A percentile compares a stretch with the other conserved stretches of the same genome.
These are phyloP conservation scores for Homarus gammarus DNA, from an alignment of 2,888 invertebrate genomes.

Conservation along the genomic window DNA sequence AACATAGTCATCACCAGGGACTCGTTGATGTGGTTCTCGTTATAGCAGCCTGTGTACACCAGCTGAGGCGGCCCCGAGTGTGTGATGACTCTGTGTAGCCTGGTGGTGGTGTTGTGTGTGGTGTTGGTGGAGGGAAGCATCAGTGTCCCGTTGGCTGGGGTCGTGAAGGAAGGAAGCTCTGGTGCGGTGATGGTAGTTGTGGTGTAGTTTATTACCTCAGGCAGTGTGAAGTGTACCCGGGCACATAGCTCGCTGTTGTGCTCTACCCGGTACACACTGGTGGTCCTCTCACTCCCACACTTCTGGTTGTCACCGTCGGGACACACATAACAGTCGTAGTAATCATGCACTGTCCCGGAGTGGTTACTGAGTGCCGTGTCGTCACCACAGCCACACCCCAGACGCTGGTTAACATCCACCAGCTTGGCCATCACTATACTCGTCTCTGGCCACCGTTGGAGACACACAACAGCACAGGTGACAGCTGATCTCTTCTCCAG, in stretches of 20 bases:
- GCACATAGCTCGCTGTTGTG: background rate
- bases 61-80: background rate
- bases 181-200: background rate
- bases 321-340: slow-evolving; percentile 16
- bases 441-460: background rate
- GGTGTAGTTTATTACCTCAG: background rate
- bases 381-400: slow-evolving; percentile 2
- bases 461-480: background rate
- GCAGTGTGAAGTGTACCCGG: background rate
- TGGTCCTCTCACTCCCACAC: slow-evolving; percentile 6
- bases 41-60: background rate
- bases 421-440: background rate
- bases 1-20: background rate
- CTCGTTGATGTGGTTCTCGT: background rate
- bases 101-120: background rate
- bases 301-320: slow-evolving; percentile 29
- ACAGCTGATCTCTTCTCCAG: background rate
- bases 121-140: background rate
- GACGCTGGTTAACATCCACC: slow-evolving; percentile 15
- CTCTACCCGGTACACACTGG: background rate
- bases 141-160: no score
- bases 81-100: background rate
- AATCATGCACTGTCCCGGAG: background rate
- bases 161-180: background rate
- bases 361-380: background rate